These are phyloP conservation scores for Endomychus coccineus DNA, from an alignment of 2,888 invertebrate genomes.

Conservation along the genomic window DNA sequence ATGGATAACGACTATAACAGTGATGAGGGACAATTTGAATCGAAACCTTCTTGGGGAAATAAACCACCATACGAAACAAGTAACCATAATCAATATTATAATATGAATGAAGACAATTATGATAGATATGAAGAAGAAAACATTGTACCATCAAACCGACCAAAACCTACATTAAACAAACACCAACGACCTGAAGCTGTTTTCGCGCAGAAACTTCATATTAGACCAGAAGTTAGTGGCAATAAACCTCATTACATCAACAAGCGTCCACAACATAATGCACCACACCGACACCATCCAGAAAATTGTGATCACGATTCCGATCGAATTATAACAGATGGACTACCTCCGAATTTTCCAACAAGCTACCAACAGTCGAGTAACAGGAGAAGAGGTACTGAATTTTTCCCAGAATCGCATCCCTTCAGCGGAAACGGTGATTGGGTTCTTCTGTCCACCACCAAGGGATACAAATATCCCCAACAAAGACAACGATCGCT, in stretches of 20 bases:
- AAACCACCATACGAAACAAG: constrained; percentile 25
- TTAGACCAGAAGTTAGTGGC: constrained; percentile 19
- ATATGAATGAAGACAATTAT: constrained; percentile 41
- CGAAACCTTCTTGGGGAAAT: constrained; percentile 23
- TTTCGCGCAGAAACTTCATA: constrained; percentile 31
- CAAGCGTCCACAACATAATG: constrained; percentile 25
- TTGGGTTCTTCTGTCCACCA: constrained; percentile 71
- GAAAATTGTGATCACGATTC: constrained; percentile 14
- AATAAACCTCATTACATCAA: constrained; percentile 32
- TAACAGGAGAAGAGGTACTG: constrained; percentile 29
- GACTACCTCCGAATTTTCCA: constrained; percentile 50
- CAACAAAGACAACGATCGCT: constrained; percentile 36
- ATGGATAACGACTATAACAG: constrained; percentile 28
- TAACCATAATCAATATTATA: constrained; percentile 30
- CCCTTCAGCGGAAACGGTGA: constrained; percentile 65
- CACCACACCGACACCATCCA: constrained; percentile 37
- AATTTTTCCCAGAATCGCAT: constrained; percentile 49
- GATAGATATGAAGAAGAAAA: constrained; percentile 9
- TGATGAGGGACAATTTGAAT: no score
- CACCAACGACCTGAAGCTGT: constrained; percentile 17
- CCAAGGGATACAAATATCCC: constrained; percentile 62
- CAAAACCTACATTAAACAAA: no score
- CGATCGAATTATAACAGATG: constrained; percentile 49
- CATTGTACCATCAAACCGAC: constrained; percentile 6
- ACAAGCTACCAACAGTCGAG: constrained; percentile 5